phyloP scores from a whole-genome alignment of 2,113 vertebrate genomes.

The Orientallactaga bullata region DNA sequence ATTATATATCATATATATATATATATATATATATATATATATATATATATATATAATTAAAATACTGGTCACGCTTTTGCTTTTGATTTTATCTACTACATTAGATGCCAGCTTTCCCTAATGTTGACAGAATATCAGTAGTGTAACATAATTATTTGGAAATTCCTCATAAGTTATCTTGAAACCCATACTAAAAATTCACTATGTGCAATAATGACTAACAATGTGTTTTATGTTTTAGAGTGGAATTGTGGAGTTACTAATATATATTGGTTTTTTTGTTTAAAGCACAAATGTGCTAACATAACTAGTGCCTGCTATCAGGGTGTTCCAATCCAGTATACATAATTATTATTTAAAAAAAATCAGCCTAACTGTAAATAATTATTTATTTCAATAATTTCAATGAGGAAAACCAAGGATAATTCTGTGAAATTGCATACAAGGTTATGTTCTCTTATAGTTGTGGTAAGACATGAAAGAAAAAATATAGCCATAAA shows the following conservation, averaged over 20 bases:
- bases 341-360: not conserved
- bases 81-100: conserved; percentile 60
- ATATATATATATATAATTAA: not conserved
- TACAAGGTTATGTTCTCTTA: not conserved
- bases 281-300: conserved; percentile 19
- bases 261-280: not conserved
- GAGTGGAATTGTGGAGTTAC: not conserved
- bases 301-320: not conserved
- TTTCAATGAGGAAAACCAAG: not conserved
- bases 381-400: not conserved
- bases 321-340: not conserved
- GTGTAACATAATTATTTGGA: conserved; percentile 27
- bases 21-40: too few relatives aligned
- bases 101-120: conserved; percentile 40
- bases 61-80: conserved; percentile 50
- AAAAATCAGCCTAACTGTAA: not conserved
- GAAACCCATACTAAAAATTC: not conserved
- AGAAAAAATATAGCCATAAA: not conserved
- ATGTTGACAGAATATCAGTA: conserved; percentile 18
- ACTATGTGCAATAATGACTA: conserved; percentile 1
- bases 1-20: conserved; percentile 1
- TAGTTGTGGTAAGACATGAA: not conserved
- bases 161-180: conserved; percentile 48
- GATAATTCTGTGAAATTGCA: not conserved
- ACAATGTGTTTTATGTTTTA: not conserved